These are phyloP conservation scores for Tachina lurida DNA, from an alignment of 2,888 invertebrate species.

Conservation along the genomic window DNA sequence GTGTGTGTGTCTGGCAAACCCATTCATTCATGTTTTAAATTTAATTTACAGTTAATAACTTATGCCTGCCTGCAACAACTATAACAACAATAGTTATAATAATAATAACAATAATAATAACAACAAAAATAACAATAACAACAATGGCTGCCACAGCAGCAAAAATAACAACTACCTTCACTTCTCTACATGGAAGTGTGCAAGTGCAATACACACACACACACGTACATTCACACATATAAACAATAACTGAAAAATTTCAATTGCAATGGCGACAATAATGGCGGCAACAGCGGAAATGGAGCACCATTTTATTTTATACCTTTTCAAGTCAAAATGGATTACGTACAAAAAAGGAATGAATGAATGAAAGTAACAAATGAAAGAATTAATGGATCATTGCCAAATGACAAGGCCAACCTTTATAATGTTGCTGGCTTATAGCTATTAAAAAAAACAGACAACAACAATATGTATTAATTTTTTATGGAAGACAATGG, in stretches of 20 bases:
- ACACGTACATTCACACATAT: not conserved
- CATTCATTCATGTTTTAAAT: conserved; percentile 70
- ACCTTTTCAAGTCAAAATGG: conserved; percentile 36
- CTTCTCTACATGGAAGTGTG: not conserved
- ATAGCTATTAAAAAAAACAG: conserved; percentile 11
- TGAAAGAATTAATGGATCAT: conserved; percentile 65
- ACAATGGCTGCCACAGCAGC: not conserved
- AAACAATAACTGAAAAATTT: conserved; percentile 51
- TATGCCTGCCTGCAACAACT: conserved; percentile 61
- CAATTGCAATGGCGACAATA: conserved; percentile 68
- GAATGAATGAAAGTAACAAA: conserved; percentile 39
- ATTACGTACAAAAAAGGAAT: conserved; percentile 4
- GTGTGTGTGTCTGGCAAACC: conserved; percentile 63
- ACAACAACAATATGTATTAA: conserved; percentile 14
- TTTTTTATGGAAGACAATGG: conserved; percentile 45
- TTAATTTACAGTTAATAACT: conserved; percentile 73
- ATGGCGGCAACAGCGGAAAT: conserved; percentile 68
- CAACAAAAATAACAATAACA: conserved; percentile 2
- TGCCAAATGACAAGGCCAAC: conserved; percentile 67
- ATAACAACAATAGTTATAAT: conserved; percentile 32
- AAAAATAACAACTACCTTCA: conserved; percentile 3
- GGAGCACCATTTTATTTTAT: conserved; percentile 62
- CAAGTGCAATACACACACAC: not conserved
- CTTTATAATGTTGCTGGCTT: conserved; percentile 46
- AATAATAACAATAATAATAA: conserved; percentile 2